phyloP scores from a whole-genome alignment of 2,797 vertebrate species.

The Ateles fusciceps region DNA sequence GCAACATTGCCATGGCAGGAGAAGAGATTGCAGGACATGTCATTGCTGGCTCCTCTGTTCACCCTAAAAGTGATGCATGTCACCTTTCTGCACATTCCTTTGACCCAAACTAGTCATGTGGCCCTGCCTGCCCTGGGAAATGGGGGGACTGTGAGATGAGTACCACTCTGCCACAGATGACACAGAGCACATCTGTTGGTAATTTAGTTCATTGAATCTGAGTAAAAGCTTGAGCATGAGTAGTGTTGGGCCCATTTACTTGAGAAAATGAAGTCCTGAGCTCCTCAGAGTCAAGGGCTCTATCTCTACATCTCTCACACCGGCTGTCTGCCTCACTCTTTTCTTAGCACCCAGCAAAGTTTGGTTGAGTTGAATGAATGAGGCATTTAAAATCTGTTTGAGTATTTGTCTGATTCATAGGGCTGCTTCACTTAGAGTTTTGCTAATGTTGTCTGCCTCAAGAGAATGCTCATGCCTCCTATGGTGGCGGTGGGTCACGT shows the following conservation, averaged over 20 bases:
- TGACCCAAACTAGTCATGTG: not conserved
- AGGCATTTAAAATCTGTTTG: not conserved
- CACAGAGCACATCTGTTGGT: not conserved
- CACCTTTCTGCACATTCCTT: not conserved
- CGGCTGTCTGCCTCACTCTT: not conserved
- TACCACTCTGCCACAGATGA: not conserved
- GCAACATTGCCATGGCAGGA: not conserved
- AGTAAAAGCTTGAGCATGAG: not conserved
- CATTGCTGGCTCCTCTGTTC: not conserved
- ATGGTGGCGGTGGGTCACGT: not conserved
- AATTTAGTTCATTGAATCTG: not conserved
- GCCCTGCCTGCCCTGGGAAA: not conserved
- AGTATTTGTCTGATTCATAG: not conserved
- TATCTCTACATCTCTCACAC: not conserved
- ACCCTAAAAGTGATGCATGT: not conserved
- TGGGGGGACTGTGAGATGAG: not conserved
- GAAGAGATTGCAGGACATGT: not conserved
- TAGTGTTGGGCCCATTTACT: not conserved
- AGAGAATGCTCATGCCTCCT: not conserved
- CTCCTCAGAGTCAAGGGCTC: not conserved
- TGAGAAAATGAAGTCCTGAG: not conserved
- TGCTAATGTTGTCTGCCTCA: not conserved
- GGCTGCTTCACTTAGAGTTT: not conserved
- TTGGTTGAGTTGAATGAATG: not conserved
- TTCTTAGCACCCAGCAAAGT: not conserved